Conservation (phyloP, 2,113 vertebrate genomes). For the Gasterosteus nipponicus region DNA sequence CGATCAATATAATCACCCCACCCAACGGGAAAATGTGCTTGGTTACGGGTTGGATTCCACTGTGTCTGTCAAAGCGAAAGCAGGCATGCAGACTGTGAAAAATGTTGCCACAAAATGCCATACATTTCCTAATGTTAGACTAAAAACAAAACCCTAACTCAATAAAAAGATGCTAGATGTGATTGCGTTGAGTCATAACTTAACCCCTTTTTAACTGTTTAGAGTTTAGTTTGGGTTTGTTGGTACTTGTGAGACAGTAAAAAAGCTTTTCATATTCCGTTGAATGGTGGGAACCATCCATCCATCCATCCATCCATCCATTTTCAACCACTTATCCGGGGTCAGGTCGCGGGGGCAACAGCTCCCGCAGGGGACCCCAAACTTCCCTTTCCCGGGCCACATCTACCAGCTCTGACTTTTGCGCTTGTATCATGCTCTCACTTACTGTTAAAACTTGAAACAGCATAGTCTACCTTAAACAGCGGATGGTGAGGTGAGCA, state of each 20-base stretch:
- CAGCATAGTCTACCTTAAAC: neutral
- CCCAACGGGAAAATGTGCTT: constrained; percentile 4
- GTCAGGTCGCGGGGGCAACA: too few species aligned
- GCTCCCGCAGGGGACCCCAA: too few species aligned
- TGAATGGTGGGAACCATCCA: too few species aligned
- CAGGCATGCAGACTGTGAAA: constrained; percentile 8
- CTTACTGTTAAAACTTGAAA: constrained; percentile 6
- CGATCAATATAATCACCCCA: constrained; percentile 1
- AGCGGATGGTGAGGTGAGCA: neutral
- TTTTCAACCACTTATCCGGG: too few species aligned
- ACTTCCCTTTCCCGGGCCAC: too few species aligned
- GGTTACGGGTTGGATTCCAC: neutral
- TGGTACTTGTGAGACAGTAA: too few species aligned
- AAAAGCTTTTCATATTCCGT: too few species aligned
- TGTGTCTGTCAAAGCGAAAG: neutral
- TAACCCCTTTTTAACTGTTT: too few species aligned
- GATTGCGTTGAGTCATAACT: neutral
- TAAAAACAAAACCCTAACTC: neutral
- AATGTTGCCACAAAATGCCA: neutral
- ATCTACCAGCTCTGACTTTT: neutral
- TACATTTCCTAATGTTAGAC: constrained; percentile 2
- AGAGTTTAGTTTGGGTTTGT: too few species aligned
- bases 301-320: too few species aligned
- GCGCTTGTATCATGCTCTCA: neutral
- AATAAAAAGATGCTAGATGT: neutral